phyloP scores from a whole-genome alignment of 2,113 vertebrate species.

The Myotis davidii region DNA sequence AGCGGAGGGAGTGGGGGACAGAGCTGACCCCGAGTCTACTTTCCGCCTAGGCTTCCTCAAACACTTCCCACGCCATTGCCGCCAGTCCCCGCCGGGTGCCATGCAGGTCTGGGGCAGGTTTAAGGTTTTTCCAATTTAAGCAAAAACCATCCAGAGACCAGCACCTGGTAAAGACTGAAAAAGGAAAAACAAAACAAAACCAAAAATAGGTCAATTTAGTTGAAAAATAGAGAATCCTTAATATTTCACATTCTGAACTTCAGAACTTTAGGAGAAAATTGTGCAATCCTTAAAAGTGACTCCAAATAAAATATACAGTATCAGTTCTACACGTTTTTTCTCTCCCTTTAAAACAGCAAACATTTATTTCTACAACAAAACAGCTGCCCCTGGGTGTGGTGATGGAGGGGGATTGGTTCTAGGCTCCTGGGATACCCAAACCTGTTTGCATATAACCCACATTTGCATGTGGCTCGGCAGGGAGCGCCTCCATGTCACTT shows the following conservation, averaged over 20 bases:
- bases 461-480: neutral
- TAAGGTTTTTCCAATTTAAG: slow-evolving; percentile 52
- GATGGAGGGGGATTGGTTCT: too few species aligned
- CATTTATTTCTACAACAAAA: slow-evolving; percentile 10
- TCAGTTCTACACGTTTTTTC: neutral
- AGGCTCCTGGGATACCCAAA: neutral
- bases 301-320: neutral
- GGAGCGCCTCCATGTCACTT: neutral
- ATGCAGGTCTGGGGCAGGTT: neutral
- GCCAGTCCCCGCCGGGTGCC: neutral
- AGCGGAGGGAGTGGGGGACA: too few species aligned
- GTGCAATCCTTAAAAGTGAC: neutral
- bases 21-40: too few species aligned
- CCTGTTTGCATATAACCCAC: neutral
- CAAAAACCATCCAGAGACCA: slow-evolving; percentile 45
- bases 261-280: neutral
- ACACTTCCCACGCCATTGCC: neutral
- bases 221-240: neutral
- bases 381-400: too few species aligned
- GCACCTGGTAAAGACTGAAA: slow-evolving; percentile 25
- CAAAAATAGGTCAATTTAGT: slow-evolving; percentile 42
- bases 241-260: neutral
- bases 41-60: neutral
- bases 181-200: slow-evolving; percentile 57
- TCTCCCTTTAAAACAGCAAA: slow-evolving; percentile 19